Conservation (phyloP, 2,113 vertebrate genomes). For the Monopterus albus region DNA sequence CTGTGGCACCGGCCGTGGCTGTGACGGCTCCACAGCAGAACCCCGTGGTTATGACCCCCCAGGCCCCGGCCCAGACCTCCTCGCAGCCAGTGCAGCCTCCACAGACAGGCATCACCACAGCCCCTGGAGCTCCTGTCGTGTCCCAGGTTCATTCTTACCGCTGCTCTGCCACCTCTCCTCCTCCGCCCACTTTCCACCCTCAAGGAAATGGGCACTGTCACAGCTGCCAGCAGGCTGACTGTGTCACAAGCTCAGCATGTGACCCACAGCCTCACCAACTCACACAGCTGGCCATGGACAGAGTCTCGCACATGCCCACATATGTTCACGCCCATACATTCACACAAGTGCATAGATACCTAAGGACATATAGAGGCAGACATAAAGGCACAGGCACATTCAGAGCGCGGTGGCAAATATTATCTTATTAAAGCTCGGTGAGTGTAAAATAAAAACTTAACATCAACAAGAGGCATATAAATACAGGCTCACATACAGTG, state of each 20-base stretch:
- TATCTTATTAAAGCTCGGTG: too few species aligned
- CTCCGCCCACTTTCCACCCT: slow-evolving; percentile 24
- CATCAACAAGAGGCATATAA: slow-evolving; percentile 14
- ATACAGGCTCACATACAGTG: not conserved
- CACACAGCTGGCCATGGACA: slow-evolving; percentile 67
- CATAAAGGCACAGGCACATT: slow-evolving; percentile 18
- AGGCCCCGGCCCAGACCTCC: slow-evolving; percentile 65
- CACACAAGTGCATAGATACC: slow-evolving; percentile 56
- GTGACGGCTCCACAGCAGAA: slow-evolving; percentile 81
- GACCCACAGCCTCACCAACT: slow-evolving; percentile 37
- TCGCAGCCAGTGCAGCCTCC: slow-evolving; percentile 73
- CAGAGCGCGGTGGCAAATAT: too few species aligned
- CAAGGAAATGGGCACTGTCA: slow-evolving; percentile 59
- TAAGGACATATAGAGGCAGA: slow-evolving; percentile 51
- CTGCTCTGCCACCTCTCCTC: not conserved
- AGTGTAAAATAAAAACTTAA: too few species aligned
- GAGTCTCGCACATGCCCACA: slow-evolving; percentile 64
- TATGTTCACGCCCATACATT: slow-evolving; percentile 46
- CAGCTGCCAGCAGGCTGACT: slow-evolving; percentile 72
- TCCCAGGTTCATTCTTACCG: slow-evolving; percentile 81
- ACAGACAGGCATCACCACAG: slow-evolving; percentile 73
- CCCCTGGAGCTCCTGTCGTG: slow-evolving; percentile 83
- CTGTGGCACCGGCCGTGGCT: slow-evolving; percentile 74
- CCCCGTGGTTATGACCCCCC: slow-evolving; percentile 73
- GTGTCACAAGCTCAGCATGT: slow-evolving; percentile 54